Evolutionary conservation across 2,888 invertebrate genomes (phyloP).

Genomic region (Hyalella azteca): DNA sequence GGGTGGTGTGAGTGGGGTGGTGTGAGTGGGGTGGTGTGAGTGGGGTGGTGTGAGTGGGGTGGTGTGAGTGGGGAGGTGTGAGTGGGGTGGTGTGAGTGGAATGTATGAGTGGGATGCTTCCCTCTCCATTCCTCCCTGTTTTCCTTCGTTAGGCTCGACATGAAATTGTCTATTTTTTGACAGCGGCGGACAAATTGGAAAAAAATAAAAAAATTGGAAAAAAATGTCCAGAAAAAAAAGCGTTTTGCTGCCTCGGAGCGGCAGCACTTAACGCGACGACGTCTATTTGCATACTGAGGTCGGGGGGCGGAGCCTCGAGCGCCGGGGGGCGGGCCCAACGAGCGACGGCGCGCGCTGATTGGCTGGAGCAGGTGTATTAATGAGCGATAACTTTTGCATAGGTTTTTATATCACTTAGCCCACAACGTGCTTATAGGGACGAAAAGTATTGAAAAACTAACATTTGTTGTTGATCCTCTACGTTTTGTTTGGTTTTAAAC

Average conservation of each 20-base stretch:
- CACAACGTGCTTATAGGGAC: too few relatives aligned
- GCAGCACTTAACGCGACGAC: not conserved
- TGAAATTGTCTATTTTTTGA: not conserved
- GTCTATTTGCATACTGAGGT: slow-evolving; percentile 7
- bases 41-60: too few relatives aligned
- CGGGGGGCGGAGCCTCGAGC: not conserved
- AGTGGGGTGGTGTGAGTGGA: not conserved
- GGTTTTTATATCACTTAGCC: too few relatives aligned
- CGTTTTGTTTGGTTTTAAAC: too few relatives aligned
- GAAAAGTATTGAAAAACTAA: too few relatives aligned
- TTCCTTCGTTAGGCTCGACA: not conserved
- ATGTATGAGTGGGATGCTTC: not conserved
- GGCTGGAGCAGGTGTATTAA: not conserved
- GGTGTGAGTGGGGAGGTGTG: too few relatives aligned
- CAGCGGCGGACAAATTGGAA: not conserved
- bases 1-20: too few relatives aligned
- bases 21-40: too few relatives aligned
- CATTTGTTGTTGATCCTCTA: too few relatives aligned
- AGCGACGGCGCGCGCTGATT: not conserved
- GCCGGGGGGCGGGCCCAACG: not conserved
- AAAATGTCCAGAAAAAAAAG: not conserved
- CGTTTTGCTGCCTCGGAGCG: not conserved
- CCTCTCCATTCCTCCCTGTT: not conserved
- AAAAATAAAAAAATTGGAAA: not conserved
- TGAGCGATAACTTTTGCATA: too few relatives aligned